These are phyloP conservation scores for Blennius ocellaris DNA, from an alignment of 2,113 vertebrate species.

Conservation along the genomic window DNA sequence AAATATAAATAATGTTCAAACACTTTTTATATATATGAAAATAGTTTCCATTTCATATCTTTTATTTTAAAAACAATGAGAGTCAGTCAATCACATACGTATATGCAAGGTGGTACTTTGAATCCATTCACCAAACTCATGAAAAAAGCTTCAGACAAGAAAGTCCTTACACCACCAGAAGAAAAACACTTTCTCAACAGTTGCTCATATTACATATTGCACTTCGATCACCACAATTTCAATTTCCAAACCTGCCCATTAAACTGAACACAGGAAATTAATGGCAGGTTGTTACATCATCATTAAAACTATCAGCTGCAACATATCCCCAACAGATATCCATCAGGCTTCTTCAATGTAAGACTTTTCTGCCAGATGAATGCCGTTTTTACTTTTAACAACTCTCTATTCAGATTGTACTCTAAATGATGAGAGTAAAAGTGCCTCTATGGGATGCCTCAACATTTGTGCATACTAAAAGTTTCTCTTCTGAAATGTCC, in stretches of 20 bases:
- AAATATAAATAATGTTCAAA: conserved; percentile 83
- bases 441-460: conserved; percentile 11
- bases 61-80: conserved; percentile 55
- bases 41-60: conserved; percentile 70
- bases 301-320: conserved; percentile 34
- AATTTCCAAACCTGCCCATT: conserved; percentile 47
- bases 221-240: conserved; percentile 83
- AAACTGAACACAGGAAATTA: conserved; percentile 35
- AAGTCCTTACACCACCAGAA: conserved; percentile 40
- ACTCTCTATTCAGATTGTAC: conserved; percentile 34
- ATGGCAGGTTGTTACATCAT: conserved; percentile 30
- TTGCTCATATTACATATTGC: conserved; percentile 84
- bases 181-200: conserved; percentile 24
- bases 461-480: conserved; percentile 27
- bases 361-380: background rate
- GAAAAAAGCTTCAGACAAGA: conserved; percentile 40
- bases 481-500: background rate
- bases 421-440: conserved; percentile 2
- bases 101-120: conserved; percentile 36
- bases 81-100: conserved; percentile 20
- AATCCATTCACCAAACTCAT: conserved; percentile 35
- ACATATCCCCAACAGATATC: conserved; percentile 8
- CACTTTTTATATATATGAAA: conserved; percentile 73
- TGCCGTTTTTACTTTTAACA: conserved; percentile 8
- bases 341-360: conserved; percentile 9